Evolutionary conservation across 2,888 invertebrate genomes (phyloP), one percentile per base, ranked within the genome.

Genomic region (Ormia ochracea): DNA sequence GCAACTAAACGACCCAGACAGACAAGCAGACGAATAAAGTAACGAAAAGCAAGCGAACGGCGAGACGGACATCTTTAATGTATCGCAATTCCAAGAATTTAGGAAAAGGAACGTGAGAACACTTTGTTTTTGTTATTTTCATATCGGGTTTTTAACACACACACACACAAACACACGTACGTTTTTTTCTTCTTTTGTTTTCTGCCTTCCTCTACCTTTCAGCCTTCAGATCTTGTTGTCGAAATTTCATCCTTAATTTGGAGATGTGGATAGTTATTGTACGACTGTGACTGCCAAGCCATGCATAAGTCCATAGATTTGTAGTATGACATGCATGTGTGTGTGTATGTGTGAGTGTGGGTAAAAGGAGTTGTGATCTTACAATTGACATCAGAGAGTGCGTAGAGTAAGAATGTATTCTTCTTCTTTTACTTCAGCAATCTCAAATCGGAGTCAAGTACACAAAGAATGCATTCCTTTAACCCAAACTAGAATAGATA

Each of bases 61-160:
- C 83, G 82, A 82, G 79, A 85, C 80, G 87, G 87, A 87, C 87
- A 86, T 88, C 87, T 88, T 87, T 88, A 87, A 88, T 88, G 88
- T 88, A 87, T 87, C 88, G 88, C 88, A 87, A 87, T 87, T 87
- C 87, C 87, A 87, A 86, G 87, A 87, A 87, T 87, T 87, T 88
- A 85, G 88, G 87, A 87, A 88, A 85, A 87, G 86, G 87, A 87
- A 88, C 87, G 87, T 87, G 87, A 87, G 87, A 87, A 87, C n/a
- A 88, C 87, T 87, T 88, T 87, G 88, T 88, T 88, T 87, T 87
- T 87, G 85, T 88, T 87, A 85, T 87, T 85, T 86, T 86, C 85
- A 86, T 87, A 87, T 87, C 83, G 69, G 52, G 85, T 86, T 86
- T 87, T 56, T 58, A 19, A 41, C 33, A 33, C 61, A 61, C 56